phyloP scores from a whole-genome alignment of 1,140 invertebrate genomes.

The Philotrypesis tridentata region DNA sequence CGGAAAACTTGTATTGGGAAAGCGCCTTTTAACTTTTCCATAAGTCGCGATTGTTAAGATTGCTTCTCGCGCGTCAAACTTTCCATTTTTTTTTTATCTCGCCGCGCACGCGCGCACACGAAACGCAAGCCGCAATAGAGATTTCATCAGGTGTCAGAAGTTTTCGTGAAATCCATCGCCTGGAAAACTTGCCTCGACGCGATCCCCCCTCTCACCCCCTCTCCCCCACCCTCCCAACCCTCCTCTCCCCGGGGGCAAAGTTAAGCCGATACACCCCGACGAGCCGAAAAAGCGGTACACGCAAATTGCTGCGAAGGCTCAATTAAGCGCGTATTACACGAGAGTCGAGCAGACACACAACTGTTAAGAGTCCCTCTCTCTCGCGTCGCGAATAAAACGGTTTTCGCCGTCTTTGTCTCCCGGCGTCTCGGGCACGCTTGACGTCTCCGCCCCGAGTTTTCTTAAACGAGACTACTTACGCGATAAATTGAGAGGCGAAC shows the following conservation, averaged over 20 bases:
- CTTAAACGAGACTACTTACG: conserved; percentile 68
- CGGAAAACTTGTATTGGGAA: background rate
- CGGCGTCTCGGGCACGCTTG: too few relatives aligned
- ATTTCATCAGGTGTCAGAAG: background rate
- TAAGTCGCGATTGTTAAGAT: background rate
- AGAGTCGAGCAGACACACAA: background rate
- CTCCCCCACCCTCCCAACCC: too few relatives aligned
- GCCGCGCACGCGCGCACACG: too few relatives aligned
- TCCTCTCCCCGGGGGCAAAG: too few relatives aligned
- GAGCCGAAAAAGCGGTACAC: too few relatives aligned
- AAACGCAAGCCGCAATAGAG: background rate
- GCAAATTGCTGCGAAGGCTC: background rate
- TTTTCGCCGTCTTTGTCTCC: background rate
- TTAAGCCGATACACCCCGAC: too few relatives aligned
- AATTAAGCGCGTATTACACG: background rate
- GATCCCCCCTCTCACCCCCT: too few relatives aligned
- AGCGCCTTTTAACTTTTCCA: background rate
- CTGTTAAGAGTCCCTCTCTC: conserved; percentile 23
- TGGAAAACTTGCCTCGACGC: too few relatives aligned
- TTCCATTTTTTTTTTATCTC: too few relatives aligned
- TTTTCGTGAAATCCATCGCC: too few relatives aligned
- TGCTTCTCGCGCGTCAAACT: background rate
- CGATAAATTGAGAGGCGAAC: conserved; percentile 67
- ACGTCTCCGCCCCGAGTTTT: conserved; percentile 57
- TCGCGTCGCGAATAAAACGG: conserved; percentile 65